Percentiles rank a stretch among this genome's conserved stretches.
phyloP scores from a whole-genome alignment of 2,888 invertebrate genomes.

The Ophion ventricosus region DNA sequence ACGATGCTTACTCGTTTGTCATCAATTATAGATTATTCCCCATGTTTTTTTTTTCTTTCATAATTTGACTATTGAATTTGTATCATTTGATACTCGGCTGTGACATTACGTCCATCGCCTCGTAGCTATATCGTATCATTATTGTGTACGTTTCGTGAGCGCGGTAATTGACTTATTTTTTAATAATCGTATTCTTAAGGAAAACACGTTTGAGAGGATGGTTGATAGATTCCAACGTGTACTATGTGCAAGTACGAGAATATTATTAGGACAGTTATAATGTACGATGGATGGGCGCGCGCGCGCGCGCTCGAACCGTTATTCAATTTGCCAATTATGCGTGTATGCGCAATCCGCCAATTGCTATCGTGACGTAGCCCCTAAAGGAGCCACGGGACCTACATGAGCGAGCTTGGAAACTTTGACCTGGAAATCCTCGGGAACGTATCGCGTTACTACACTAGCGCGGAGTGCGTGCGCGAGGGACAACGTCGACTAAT shows the following conservation, averaged over 20 bases:
- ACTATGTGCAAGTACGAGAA: background rate
- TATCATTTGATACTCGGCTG: no score
- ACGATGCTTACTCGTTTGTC: no score
- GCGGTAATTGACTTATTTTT: no score
- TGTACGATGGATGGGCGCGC: background rate
- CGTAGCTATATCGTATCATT: no score
- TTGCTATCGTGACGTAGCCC: constrained; percentile 48
- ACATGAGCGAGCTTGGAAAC: constrained; percentile 66
- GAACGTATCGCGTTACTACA: constrained; percentile 57
- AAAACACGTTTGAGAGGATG: no score
- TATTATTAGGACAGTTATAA: constrained; percentile 3
- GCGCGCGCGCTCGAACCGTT: constrained; percentile 42
- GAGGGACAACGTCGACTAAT: constrained; percentile 26
- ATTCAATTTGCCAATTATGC: constrained; percentile 54
- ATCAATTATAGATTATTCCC: no score
- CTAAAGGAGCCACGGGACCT: constrained; percentile 58
- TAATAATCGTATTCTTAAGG: no score
- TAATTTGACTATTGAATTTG: no score
- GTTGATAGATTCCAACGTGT: background rate
- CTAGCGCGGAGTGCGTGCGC: constrained; percentile 4
- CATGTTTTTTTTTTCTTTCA: no score
- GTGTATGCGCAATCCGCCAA: constrained; percentile 47
- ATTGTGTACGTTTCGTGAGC: no score
- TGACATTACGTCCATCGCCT: no score
- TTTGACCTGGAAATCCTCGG: constrained; percentile 66